Evolutionary conservation across 2,888 invertebrate genomes (phyloP).

Genomic region (Carcina quercana): DNA sequence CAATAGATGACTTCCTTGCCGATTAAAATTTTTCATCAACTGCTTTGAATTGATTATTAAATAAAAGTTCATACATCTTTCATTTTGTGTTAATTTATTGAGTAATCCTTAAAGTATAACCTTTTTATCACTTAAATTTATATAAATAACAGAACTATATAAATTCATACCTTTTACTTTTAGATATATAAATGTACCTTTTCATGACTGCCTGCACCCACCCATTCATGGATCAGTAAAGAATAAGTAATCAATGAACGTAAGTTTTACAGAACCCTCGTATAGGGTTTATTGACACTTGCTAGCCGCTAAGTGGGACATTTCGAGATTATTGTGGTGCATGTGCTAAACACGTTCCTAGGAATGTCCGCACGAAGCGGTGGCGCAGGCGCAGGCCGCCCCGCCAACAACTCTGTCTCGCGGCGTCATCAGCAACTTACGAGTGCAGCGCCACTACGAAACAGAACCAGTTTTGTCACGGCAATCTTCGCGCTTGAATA

Average conservation of each 20-base stretch:
- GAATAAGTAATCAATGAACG: too few relatives aligned
- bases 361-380: conserved; percentile 35
- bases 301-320: conserved; percentile 6
- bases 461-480: conserved; percentile 29
- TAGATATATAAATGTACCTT: too few relatives aligned
- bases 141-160: too few relatives aligned
- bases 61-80: neutral
- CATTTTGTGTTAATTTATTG: too few relatives aligned
- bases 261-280: too few relatives aligned
- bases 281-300: conserved; percentile 18
- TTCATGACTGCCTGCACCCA: too few relatives aligned
- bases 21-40: conserved; percentile 29
- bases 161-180: too few relatives aligned
- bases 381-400: conserved; percentile 9
- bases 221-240: too few relatives aligned
- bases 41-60: neutral
- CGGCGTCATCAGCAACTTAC: conserved; percentile 4
- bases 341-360: conserved; percentile 54
- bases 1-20: conserved; percentile 57
- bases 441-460: conserved; percentile 24
- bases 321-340: conserved; percentile 29
- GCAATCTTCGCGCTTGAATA: too few relatives aligned
- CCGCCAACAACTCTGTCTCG: neutral
- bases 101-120: too few relatives aligned
- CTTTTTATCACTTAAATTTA: too few relatives aligned